Evolutionary conservation across 2,888 invertebrate species (phyloP).

Genomic region (Alviniconcha strummeri): DNA sequence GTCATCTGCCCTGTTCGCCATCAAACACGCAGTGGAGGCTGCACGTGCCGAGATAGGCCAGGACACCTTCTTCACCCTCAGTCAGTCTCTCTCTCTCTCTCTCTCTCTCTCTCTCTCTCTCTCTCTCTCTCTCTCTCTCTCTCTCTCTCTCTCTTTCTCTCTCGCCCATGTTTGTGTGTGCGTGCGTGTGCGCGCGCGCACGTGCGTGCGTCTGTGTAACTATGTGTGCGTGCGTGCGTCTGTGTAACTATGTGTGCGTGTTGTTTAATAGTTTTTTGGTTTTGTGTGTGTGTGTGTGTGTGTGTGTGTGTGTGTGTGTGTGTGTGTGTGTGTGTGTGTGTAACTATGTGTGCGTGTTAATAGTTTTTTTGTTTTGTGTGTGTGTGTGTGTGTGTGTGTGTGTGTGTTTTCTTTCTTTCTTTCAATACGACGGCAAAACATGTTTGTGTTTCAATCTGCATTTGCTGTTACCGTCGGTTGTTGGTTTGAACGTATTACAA

Average conservation of each 20-base stretch:
- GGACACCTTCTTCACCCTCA: conserved; percentile 44
- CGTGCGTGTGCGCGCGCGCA: neutral
- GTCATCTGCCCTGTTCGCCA: conserved; percentile 60
- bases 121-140: neutral
- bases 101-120: conserved; percentile 4
- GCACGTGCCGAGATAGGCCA: conserved; percentile 60
- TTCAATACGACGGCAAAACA: no score
- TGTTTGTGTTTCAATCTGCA: no score
- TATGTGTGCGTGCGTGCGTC: neutral
- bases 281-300: neutral
- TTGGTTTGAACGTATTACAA: no score
- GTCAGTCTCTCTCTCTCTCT: neutral
- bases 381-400: neutral
- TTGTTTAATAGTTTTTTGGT: neutral
- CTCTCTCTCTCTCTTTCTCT: neutral
- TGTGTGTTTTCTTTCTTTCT: neutral
- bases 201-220: neutral
- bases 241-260: neutral
- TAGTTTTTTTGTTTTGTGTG: neutral
- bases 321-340: neutral
- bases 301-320: neutral
- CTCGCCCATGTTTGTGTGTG: neutral
- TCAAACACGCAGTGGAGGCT: conserved; percentile 63
- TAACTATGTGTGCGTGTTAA: neutral
- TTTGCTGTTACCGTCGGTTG: no score